Evolutionary conservation across 2,797 vertebrate species (phyloP), one percentile per base, ranked within the genome.

Genomic region (Chromis chromis): DNA sequence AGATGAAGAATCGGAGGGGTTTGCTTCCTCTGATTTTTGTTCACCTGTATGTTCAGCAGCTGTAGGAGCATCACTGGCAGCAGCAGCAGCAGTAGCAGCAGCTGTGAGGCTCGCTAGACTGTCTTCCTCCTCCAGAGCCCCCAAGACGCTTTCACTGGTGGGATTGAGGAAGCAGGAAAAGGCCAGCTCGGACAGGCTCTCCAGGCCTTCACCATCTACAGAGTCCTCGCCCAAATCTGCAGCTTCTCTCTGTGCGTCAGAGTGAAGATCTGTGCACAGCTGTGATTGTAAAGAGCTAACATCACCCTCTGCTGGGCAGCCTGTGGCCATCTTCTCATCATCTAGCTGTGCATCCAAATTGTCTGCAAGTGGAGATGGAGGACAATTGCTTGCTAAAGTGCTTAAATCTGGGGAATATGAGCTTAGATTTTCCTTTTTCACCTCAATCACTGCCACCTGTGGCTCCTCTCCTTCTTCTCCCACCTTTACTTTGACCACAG

Each of bases 351-450:
- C 89, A 2, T 85, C 67, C 3, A 86, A 73, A 1, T 92, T 90
- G 49, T 96, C 95, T 0, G 95, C 93, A 78, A 94, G 93, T 13
- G 96, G 96, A 0, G 96, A 96, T 1, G 94, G 95, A 52, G 96
- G 94, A 42, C 96, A 94, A n/a, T 95, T 91, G 0, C 95, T 96
- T 63, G 95, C 93, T 63, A 94, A 93, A 0, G 95, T 94, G 33
- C 94, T 94, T 4, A 96, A 92, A 72, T 97, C 96, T 0, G 96
- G 95, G 0, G 82, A 85, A 28, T 64, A 87, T 0, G 96, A 95
- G 87, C 95, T 96, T 82, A 97, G 69, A 2, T 96, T 96, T 89
- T 99, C 98, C 0, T 94, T 96, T 83, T 99, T 99, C 14, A 99
- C 97, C 69, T 98, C 96, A 31, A 98, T 94, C 28, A 74, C 49